Evolutionary conservation across 2,113 vertebrate genomes (phyloP).

Genomic region (Trinectes maculatus): DNA sequence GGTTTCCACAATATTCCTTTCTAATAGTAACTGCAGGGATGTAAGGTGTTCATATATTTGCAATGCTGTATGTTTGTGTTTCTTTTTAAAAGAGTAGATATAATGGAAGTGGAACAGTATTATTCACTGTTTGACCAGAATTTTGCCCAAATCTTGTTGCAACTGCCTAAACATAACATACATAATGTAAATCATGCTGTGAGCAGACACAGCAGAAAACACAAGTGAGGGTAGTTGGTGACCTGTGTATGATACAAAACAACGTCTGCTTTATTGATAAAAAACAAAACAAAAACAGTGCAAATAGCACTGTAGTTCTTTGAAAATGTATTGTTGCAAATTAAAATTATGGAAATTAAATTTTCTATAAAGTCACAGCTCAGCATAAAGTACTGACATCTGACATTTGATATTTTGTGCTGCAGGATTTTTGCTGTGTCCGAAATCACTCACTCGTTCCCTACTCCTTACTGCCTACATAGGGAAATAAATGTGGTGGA

Average conservation of each 20-base stretch:
- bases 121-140: background rate
- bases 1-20: constrained; percentile 19
- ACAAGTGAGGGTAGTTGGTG: background rate
- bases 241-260: background rate
- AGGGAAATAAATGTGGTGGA: too few relatives aligned
- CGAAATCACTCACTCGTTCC: too few relatives aligned
- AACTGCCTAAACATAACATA: too few relatives aligned
- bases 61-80: background rate
- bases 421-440: too few relatives aligned
- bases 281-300: background rate
- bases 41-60: background rate
- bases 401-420: too few relatives aligned
- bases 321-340: too few relatives aligned
- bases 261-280: background rate
- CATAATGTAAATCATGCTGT: background rate
- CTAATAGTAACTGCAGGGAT: constrained; percentile 2
- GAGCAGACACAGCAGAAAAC: background rate
- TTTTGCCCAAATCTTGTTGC: too few relatives aligned
- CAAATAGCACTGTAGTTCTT: too few relatives aligned
- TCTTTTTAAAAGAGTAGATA: background rate
- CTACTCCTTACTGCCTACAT: too few relatives aligned
- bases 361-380: too few relatives aligned
- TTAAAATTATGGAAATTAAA: too few relatives aligned
- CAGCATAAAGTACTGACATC: too few relatives aligned
- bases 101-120: background rate